Evolutionary conservation across 2,888 invertebrate species (phyloP), one percentile per base, ranked within the genome.

Genomic region (Tinea pellionella): DNA sequence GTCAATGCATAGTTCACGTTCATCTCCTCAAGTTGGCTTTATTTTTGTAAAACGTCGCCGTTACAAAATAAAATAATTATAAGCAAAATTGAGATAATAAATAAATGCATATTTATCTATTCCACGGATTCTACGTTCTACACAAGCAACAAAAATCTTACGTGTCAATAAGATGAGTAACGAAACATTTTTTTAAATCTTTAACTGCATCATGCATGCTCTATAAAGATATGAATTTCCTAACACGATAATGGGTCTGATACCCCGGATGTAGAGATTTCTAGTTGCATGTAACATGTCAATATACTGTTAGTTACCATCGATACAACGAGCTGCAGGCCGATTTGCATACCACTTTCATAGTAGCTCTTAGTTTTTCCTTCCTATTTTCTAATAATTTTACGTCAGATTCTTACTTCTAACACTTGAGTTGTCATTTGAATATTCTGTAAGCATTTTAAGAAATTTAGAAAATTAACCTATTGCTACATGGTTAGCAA

Each of bases 311-410:
- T 32, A 32, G 57, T 16, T 57, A 57, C 57, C 32, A 32, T 12
- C 32, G 32, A 30, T 32, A 57, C 16, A 57, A 24, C 55, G 24
- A 55, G 19, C 55, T 47, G 47, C 32, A 32, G 32, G 57, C 16
- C 24, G 12, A 57, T 57, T 57, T 32, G 57, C 57, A 57, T 57
- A 57, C 32, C 57, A 57, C 57, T 57, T 57, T 57, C 57, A 32
- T 15, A 30, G 57, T 57, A 32, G 16, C 57, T 57, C 57, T 57
- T 16, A 30, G 61, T 65, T 66, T 73, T 77, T 70, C 69, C 72
- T 75, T 78, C 73, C 77, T 76, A 71, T 75, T 77, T 77, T 76
- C 73, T 75, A 73, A 69, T 71, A 71, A 41, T 32, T 57, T 57
- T 41, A 42, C 59, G 13, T 59, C 42, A 16, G 24, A 19, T 16